These are phyloP conservation scores for Xenopus tropicalis DNA, from an alignment of 2,113 vertebrate genomes.

Conservation along the genomic window DNA sequence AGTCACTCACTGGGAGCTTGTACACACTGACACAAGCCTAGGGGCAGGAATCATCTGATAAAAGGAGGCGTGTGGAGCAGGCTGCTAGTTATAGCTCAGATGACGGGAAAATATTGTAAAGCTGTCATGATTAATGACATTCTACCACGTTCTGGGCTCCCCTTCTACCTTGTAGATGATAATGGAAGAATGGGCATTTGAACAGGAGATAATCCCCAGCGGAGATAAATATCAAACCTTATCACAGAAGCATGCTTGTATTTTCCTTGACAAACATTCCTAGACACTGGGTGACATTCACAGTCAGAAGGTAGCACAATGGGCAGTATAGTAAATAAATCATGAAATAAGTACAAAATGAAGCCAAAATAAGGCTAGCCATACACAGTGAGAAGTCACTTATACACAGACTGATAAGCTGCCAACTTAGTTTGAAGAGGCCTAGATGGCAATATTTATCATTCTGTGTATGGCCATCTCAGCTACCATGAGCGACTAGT, in stretches of 20 bases:
- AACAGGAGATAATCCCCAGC: slow-evolving; percentile 12
- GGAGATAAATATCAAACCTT: slow-evolving; percentile 15
- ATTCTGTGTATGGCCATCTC: too few relatives aligned
- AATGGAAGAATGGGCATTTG: slow-evolving; percentile 5
- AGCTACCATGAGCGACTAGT: too few relatives aligned
- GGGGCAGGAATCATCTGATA: slow-evolving; percentile 18
- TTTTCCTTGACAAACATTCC: background rate
- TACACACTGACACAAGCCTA: slow-evolving; percentile 26
- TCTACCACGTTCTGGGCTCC: slow-evolving; percentile 13
- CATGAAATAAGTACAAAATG: too few relatives aligned
- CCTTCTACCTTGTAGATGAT: slow-evolving; percentile 17
- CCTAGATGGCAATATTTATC: too few relatives aligned
- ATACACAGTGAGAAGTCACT: too few relatives aligned
- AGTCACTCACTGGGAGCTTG: slow-evolving; percentile 30
- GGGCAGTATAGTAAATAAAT: too few relatives aligned
- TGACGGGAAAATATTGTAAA: slow-evolving; percentile 32
- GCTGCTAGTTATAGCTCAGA: slow-evolving; percentile 10
- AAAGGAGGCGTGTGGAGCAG: slow-evolving; percentile 27
- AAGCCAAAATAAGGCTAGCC: too few relatives aligned
- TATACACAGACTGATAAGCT: too few relatives aligned
- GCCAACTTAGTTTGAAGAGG: too few relatives aligned
- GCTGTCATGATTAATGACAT: slow-evolving; percentile 34
- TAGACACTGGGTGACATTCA: too few relatives aligned
- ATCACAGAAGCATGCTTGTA: background rate
- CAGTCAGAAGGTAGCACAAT: too few relatives aligned